Conservation (phyloP, 2,888 invertebrate species). For the Megaustenia siamemsis region DNA sequence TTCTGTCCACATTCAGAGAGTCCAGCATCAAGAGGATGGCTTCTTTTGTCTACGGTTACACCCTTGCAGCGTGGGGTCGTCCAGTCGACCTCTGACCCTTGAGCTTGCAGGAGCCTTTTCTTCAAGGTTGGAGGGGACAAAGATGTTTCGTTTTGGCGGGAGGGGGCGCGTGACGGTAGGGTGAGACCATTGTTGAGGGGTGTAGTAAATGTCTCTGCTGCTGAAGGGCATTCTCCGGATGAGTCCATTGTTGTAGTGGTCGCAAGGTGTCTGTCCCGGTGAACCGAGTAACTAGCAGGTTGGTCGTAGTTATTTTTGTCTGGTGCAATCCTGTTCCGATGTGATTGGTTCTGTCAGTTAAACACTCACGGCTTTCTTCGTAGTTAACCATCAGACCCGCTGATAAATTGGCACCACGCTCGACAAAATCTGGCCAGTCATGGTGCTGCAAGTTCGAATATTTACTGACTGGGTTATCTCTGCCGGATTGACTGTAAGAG, state of each 20-base stretch:
- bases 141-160: slow-evolving; percentile 42
- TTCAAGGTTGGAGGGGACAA: slow-evolving; percentile 49
- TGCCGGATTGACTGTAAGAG: background rate
- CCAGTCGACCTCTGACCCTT: slow-evolving; percentile 43
- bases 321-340: background rate
- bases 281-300: background rate
- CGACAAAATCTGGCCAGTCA: background rate
- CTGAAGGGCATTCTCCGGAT: background rate
- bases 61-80: slow-evolving; percentile 30
- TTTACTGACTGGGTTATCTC: background rate
- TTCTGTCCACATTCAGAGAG: background rate
- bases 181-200: slow-evolving; percentile 8
- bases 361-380: background rate
- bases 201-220: background rate
- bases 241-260: background rate
- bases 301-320: background rate
- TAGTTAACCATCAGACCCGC: background rate
- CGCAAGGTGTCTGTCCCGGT: background rate
- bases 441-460: background rate
- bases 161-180: slow-evolving; percentile 7
- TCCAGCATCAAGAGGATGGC: background rate
- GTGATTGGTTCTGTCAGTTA: background rate
- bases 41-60: slow-evolving; percentile 14
- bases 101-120: slow-evolving; percentile 44
- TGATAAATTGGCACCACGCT: background rate